These are phyloP conservation scores for Coregonus sp. DNA, from an alignment of 2,797 vertebrate species.

Conservation along the genomic window DNA sequence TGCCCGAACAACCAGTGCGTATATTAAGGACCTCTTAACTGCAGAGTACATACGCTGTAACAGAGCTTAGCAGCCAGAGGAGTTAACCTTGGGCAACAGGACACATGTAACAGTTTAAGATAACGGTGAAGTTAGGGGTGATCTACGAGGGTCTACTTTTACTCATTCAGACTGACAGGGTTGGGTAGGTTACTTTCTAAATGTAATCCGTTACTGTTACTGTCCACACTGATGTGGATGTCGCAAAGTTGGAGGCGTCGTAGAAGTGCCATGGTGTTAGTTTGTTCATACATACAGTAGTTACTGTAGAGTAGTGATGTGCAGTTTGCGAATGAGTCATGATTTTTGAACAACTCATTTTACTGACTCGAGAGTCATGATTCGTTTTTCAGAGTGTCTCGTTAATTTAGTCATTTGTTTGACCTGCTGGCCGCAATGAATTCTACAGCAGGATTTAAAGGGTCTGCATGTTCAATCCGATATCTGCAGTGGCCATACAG, in stretches of 20 bases:
- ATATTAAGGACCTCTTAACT: conserved; percentile 50
- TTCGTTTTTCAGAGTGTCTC: too few relatives aligned
- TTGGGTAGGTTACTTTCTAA: background rate
- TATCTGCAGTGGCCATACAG: too few relatives aligned
- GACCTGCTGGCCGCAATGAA: too few relatives aligned
- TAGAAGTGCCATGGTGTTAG: background rate
- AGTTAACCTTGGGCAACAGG: conserved; percentile 28
- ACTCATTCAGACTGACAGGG: conserved; percentile 17
- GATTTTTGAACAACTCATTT: too few relatives aligned
- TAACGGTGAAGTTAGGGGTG: conserved; percentile 17
- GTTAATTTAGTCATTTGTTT: too few relatives aligned
- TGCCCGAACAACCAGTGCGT: conserved; percentile 26
- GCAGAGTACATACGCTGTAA: conserved; percentile 27
- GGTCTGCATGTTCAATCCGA: too few relatives aligned
- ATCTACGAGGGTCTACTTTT: conserved; percentile 15
- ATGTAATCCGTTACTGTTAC: too few relatives aligned
- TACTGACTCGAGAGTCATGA: too few relatives aligned
- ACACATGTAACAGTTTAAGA: conserved; percentile 26
- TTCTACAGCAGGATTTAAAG: too few relatives aligned
- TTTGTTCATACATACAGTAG: background rate
- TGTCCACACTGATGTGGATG: background rate
- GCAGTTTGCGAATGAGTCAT: too few relatives aligned
- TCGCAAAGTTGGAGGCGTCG: background rate
- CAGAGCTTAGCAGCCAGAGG: conserved; percentile 8
- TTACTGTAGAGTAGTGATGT: background rate